A percentile compares a stretch with the other conserved stretches of the same genome.
Evolutionary conservation across 2,888 invertebrate genomes (phyloP).

Genomic region (Apotomis capreana): DNA sequence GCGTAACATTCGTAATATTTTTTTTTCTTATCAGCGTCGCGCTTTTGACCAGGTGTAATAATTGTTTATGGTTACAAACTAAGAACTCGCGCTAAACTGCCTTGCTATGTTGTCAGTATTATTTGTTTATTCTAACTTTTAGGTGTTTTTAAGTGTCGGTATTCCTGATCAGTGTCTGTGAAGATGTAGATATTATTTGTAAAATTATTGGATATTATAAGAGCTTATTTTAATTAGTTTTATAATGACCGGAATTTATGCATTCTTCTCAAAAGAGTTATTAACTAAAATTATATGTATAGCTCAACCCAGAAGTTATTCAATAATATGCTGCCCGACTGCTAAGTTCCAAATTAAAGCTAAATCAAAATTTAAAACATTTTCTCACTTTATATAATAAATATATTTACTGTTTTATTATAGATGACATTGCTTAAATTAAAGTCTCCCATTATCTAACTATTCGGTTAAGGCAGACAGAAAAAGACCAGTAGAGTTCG

Average conservation of each 20-base stretch:
- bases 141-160: constrained; percentile 2
- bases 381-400: background rate
- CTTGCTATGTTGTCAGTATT: background rate
- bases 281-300: too few species aligned
- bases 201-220: too few species aligned
- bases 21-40: too few species aligned
- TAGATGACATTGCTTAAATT: constrained; percentile 1
- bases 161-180: background rate
- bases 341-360: background rate
- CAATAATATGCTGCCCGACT: too few species aligned
- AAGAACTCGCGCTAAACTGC: background rate
- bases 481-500: constrained; percentile 50
- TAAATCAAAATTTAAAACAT: background rate
- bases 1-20: constrained; percentile 10
- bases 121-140: constrained; percentile 4
- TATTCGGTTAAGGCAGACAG: constrained; percentile 29
- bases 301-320: too few species aligned
- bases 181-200: too few species aligned
- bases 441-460: constrained; percentile 20
- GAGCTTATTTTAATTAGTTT: too few species aligned
- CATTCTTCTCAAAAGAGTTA: too few species aligned
- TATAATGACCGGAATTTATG: too few species aligned
- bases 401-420: background rate
- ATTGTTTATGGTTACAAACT: constrained; percentile 41
- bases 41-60: too few species aligned